phyloP scores from a whole-genome alignment of 2,888 invertebrate species.

The Eudemis profundana region DNA sequence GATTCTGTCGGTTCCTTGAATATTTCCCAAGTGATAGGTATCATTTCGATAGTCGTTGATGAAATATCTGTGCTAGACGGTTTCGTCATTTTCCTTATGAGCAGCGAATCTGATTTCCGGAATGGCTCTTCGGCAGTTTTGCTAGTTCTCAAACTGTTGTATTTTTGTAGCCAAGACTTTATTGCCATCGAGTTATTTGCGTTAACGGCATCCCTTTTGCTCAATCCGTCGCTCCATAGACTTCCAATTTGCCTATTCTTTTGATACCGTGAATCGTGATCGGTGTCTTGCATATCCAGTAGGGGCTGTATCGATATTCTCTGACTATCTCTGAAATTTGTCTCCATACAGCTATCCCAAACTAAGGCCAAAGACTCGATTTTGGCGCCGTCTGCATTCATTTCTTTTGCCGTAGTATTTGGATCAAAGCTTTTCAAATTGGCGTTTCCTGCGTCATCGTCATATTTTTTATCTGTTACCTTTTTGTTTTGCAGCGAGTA shows the following conservation, averaged over 20 bases:
- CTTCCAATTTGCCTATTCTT: slow-evolving; percentile 53
- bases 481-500: slow-evolving; percentile 61
- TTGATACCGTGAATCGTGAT: slow-evolving; percentile 56
- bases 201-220: slow-evolving; percentile 65
- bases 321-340: slow-evolving; percentile 58
- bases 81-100: slow-evolving; percentile 57
- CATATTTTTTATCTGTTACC: slow-evolving; percentile 60
- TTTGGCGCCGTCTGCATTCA: slow-evolving; percentile 43
- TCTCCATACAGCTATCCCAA: slow-evolving; percentile 75
- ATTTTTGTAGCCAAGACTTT: slow-evolving; percentile 69
- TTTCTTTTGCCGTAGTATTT: slow-evolving; percentile 50
- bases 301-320: slow-evolving; percentile 54
- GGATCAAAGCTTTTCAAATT: slow-evolving; percentile 56
- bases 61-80: slow-evolving; percentile 46
- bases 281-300: slow-evolving; percentile 59
- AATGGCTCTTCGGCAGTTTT: slow-evolving; percentile 63
- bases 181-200: slow-evolving; percentile 60
- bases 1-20: slow-evolving; percentile 56
- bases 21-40: slow-evolving; percentile 73
- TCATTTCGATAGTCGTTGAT: slow-evolving; percentile 57
- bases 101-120: slow-evolving; percentile 59
- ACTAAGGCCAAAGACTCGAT: slow-evolving; percentile 63
- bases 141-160: slow-evolving; percentile 64
- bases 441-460: slow-evolving; percentile 57
- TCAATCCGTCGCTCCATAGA: slow-evolving; percentile 55